Evolutionary conservation across 1,140 invertebrate genomes (phyloP).

Genomic region (Pachypeltis micranthus): DNA sequence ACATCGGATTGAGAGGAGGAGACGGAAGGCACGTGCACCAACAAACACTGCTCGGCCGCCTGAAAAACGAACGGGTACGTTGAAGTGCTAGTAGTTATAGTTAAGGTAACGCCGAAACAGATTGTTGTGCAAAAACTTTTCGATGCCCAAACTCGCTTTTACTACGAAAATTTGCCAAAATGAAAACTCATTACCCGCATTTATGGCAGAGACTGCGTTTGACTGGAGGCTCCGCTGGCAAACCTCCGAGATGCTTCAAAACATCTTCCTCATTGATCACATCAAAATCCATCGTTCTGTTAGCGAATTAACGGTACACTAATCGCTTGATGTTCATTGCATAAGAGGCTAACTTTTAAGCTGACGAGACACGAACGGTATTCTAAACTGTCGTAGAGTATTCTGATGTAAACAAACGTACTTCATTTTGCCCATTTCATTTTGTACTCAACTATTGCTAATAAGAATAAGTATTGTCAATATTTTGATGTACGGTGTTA

Average conservation of each 20-base stretch:
- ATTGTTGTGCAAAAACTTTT: neutral
- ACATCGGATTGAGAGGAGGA: slow-evolving; percentile 49
- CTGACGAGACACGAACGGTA: too few relatives aligned
- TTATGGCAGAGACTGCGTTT: slow-evolving; percentile 52
- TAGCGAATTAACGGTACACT: too few relatives aligned
- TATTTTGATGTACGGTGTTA: too few relatives aligned
- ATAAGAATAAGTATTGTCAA: too few relatives aligned
- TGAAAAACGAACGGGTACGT: slow-evolving; percentile 35
- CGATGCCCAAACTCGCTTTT: neutral
- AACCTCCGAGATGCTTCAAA: slow-evolving; percentile 54
- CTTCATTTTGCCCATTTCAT: too few relatives aligned
- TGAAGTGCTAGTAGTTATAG: neutral
- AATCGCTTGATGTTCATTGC: too few relatives aligned
- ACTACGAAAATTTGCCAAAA: slow-evolving; percentile 28
- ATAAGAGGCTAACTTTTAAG: too few relatives aligned
- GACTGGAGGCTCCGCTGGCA: slow-evolving; percentile 58
- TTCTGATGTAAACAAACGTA: too few relatives aligned
- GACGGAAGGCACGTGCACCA: slow-evolving; percentile 74
- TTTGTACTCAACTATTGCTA: too few relatives aligned
- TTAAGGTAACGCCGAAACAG: neutral
- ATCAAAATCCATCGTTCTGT: too few relatives aligned
- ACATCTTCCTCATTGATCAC: neutral
- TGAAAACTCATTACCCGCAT: slow-evolving; percentile 45
- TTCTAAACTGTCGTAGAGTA: too few relatives aligned
- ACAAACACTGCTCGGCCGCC: slow-evolving; percentile 73